Evolutionary conservation across 2,888 invertebrate genomes (phyloP), one percentile per base, ranked within the genome.

Genomic region (Harpalus rufipes): DNA sequence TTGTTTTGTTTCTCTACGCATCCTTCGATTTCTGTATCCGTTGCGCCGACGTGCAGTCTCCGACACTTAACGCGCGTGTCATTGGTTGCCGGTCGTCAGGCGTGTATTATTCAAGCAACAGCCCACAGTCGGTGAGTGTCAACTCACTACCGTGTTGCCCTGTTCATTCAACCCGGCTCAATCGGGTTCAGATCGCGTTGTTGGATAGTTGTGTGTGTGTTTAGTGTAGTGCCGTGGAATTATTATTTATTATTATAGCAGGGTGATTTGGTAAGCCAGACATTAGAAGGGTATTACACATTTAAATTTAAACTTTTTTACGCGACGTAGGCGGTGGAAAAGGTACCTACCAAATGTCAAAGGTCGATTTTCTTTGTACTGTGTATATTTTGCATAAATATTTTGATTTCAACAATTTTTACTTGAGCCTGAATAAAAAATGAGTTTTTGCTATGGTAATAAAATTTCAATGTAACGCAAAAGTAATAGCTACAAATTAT

Each of bases 21-120:
- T 32, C 6, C 10, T n/a, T 10, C 68, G n/a, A 68, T 68, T 14
- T 68, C 3, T 39, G 39, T 6, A n/a, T 44, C 41, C 10, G 72
- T 25, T 14, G 78, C 78, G 78, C 78, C 74, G 58, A 78, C 78
- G 78, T 78, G 56, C 58, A 16, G 10, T 16, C 21, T 16, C 0
- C 44, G 3, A 16, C 72, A 41, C 14, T 5, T 56, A 25, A 14
- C 56, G 56, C 58, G 25, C 32, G 78, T 58, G 58, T 56, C 58
- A 25, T 78, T 78, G 78, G 78, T 78, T 58, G 58, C 78, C 32
- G 14, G 58, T 56, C 78, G 56, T 8, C 58, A 78, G 78, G 78
- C 78, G 78, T 58, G 32, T 25, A 76, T 76, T 44, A 76, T 58
- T 78, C 58, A 78, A 78, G 78, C 58, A 58, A 58, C 78, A 78